Percentiles rank a stretch among this genome's conserved stretches.
These are phyloP conservation scores for Sweltsa coloradensis DNA, from an alignment of 1,140 invertebrate genomes.

Conservation along the genomic window DNA sequence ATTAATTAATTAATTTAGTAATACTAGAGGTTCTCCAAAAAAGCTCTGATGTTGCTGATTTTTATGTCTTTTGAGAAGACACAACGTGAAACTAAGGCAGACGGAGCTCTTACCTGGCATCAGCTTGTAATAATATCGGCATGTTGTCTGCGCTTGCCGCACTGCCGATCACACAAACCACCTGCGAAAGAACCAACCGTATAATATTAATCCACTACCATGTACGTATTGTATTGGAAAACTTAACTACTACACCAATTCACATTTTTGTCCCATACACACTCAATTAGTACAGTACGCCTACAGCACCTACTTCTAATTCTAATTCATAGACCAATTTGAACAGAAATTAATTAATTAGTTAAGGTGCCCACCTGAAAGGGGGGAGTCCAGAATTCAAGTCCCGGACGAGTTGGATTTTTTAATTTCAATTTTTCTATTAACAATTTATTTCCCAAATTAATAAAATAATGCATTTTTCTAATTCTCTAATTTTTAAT, in stretches of 20 bases:
- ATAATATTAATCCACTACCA: slow-evolving; percentile 33
- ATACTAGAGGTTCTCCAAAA: no score
- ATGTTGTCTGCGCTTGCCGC: slow-evolving; percentile 80
- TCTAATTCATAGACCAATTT: no score
- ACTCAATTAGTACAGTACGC: no score
- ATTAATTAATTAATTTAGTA: no score
- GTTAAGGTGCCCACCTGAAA: no score
- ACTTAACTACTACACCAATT: background rate
- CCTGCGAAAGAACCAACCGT: slow-evolving; percentile 92
- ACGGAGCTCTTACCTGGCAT: slow-evolving; percentile 56
- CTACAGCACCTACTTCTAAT: no score
- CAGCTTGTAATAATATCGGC: slow-evolving; percentile 85
- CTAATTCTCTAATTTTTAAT: slow-evolving; percentile 2
- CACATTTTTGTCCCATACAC: background rate
- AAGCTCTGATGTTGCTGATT: no score
- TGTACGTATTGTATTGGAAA: background rate
- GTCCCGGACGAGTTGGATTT: no score
- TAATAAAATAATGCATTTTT: background rate
- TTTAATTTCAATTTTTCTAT: no score
- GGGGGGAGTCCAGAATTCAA: no score
- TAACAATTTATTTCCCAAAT: no score
- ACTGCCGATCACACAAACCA: slow-evolving; percentile 82
- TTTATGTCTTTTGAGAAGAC: slow-evolving; percentile 5
- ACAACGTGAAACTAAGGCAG: slow-evolving; percentile 10
- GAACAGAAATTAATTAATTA: no score